These are phyloP conservation scores for Myotis lucifugus DNA, from an alignment of 2,113 vertebrate species.

Conservation along the genomic window DNA sequence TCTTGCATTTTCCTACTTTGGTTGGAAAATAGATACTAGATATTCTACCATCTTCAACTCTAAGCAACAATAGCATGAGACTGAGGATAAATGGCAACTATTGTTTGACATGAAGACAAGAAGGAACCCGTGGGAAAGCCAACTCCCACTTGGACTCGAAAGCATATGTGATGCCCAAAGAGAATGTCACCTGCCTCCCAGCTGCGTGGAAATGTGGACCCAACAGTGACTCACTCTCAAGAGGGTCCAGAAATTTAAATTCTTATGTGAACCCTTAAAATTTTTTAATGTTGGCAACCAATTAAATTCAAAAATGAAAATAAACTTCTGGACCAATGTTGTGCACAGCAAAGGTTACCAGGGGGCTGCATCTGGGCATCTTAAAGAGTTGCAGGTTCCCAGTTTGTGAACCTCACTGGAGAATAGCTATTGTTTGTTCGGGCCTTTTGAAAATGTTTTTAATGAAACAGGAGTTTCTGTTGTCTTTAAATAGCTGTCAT, in stretches of 20 bases:
- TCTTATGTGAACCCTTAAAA: neutral
- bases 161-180: neutral
- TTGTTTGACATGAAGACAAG: neutral
- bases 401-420: neutral
- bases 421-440: neutral
- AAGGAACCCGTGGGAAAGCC: neutral
- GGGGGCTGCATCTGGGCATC: neutral
- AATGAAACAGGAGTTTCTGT: neutral
- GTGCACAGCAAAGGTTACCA: neutral
- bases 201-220: fast-evolving
- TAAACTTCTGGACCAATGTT: neutral
- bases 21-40: neutral
- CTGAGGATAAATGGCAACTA: neutral
- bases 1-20: neutral
- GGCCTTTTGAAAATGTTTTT: neutral
- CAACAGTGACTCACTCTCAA: neutral
- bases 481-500: neutral
- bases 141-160: neutral
- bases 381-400: neutral
- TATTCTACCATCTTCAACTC: neutral
- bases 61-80: neutral
- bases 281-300: neutral
- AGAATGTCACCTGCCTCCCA: neutral
- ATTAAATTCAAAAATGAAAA: neutral
- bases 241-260: neutral